Conservation (phyloP, 2,797 vertebrate genomes). For the Apogon hyalosoma region DNA sequence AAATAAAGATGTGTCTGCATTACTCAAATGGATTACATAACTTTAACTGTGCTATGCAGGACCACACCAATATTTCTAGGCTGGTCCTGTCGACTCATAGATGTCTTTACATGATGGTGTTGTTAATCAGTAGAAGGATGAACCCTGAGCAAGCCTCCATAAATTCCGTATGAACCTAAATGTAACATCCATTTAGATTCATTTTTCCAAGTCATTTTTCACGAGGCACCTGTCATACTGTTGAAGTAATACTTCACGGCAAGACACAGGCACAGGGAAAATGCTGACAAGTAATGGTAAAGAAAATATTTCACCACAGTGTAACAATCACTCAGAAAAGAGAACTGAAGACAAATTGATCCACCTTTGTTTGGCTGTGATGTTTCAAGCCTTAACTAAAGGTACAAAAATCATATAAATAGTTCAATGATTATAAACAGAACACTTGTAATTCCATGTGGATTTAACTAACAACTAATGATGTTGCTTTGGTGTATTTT, state of each 20-base stretch:
- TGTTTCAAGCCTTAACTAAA: no score
- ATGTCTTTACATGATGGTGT: conserved; percentile 14
- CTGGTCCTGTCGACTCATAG: conserved; percentile 17
- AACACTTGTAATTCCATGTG: no score
- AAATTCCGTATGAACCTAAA: conserved; percentile 37
- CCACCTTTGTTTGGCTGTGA: not conserved
- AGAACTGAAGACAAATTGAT: not conserved
- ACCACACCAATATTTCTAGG: conserved; percentile 23
- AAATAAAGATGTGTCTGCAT: conserved; percentile 41
- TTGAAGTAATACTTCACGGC: conserved; percentile 27
- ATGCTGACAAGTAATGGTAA: conserved; percentile 28
- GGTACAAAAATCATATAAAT: no score
- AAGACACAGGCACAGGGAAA: conserved; percentile 15
- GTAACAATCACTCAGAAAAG: conserved; percentile 25
- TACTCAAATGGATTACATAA: conserved; percentile 44
- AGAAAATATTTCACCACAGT: conserved; percentile 26
- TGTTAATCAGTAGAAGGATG: conserved; percentile 40
- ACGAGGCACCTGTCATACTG: conserved; percentile 17
- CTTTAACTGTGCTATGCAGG: conserved; percentile 18
- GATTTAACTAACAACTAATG: no score
- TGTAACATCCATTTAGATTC: conserved; percentile 39
- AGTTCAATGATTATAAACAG: no score
- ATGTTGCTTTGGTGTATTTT: not conserved
- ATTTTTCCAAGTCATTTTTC: conserved; percentile 16
- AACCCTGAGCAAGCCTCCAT: conserved; percentile 18